These are phyloP conservation scores for Trilocha varians DNA, from an alignment of 2,888 invertebrate genomes.

Conservation along the genomic window DNA sequence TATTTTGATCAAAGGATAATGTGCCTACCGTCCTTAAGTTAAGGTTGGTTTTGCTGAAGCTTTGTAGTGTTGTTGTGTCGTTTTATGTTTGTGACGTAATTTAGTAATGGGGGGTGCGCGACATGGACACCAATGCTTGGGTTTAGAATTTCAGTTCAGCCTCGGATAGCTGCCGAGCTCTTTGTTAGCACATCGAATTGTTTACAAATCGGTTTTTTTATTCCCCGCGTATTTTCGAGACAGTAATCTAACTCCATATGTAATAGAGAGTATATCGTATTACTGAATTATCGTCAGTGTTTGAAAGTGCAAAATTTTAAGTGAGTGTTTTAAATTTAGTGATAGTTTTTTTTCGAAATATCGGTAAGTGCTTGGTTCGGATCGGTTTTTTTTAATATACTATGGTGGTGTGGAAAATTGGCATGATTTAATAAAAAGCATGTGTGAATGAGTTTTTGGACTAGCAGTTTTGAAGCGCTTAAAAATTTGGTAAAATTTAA, in stretches of 20 bases:
- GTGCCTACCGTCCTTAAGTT: no score
- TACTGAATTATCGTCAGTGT: neutral
- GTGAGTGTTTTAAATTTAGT: constrained; percentile 24
- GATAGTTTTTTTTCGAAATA: constrained; percentile 22
- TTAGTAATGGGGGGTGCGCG: constrained; percentile 71
- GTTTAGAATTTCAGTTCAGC: constrained; percentile 74
- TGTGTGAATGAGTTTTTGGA: constrained; percentile 41
- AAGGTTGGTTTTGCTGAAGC: neutral
- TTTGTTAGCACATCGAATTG: constrained; percentile 68
- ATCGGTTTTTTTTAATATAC: constrained; percentile 38
- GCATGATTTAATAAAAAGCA: constrained; percentile 56
- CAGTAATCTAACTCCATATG: neutral
- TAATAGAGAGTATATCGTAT: neutral
- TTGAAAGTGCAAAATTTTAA: constrained; percentile 8
- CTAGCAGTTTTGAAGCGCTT: neutral
- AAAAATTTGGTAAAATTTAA: no score
- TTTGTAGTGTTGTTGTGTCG: constrained; percentile 14
- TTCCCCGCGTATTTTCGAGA: constrained; percentile 29
- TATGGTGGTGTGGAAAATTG: constrained; percentile 62
- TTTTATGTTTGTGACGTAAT: constrained; percentile 46
- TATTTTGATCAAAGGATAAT: no score
- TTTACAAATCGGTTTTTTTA: constrained; percentile 63
- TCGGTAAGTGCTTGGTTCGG: constrained; percentile 64
- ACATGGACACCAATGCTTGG: constrained; percentile 70
- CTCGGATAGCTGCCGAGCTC: constrained; percentile 71